Conservation (phyloP, 2,888 invertebrate species). For the Mellilla xanthometata region DNA sequence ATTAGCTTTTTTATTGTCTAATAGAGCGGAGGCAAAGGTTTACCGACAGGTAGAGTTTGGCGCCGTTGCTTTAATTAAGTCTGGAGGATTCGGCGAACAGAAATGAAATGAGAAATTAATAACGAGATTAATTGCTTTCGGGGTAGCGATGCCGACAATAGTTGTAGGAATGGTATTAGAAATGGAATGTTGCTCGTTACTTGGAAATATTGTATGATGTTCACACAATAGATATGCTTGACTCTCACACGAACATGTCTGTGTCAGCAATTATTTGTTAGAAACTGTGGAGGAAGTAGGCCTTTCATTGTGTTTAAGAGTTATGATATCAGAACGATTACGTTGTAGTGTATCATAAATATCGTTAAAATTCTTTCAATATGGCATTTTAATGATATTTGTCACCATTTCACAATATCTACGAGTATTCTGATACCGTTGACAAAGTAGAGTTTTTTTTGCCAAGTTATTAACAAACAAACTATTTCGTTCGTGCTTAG, state of each 20-base stretch:
- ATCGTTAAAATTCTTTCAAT: no score
- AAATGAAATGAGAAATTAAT: constrained; percentile 54
- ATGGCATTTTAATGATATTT: no score
- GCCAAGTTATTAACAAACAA: no score
- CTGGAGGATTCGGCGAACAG: constrained; percentile 60
- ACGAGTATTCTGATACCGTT: no score
- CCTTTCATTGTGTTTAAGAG: background rate
- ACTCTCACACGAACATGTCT: background rate
- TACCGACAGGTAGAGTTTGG: constrained; percentile 76
- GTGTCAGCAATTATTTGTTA: background rate
- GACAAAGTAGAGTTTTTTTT: no score
- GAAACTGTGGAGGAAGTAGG: background rate
- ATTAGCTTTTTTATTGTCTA: constrained; percentile 80
- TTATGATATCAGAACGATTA: no score
- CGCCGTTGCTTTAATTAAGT: constrained; percentile 75
- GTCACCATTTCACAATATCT: no score
- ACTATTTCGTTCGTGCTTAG: no score
- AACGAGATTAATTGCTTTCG: constrained; percentile 41
- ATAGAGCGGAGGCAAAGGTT: constrained; percentile 73
- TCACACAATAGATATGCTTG: constrained; percentile 7
- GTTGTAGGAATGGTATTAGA: constrained; percentile 24
- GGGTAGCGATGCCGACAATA: constrained; percentile 25
- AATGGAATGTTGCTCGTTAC: constrained; percentile 28
- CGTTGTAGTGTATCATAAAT: no score
- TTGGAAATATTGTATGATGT: constrained; percentile 12